Base-by-base conservation (phyloP, 2,797 vertebrate genomes). In the Pachyuromys duprasi region DNA sequence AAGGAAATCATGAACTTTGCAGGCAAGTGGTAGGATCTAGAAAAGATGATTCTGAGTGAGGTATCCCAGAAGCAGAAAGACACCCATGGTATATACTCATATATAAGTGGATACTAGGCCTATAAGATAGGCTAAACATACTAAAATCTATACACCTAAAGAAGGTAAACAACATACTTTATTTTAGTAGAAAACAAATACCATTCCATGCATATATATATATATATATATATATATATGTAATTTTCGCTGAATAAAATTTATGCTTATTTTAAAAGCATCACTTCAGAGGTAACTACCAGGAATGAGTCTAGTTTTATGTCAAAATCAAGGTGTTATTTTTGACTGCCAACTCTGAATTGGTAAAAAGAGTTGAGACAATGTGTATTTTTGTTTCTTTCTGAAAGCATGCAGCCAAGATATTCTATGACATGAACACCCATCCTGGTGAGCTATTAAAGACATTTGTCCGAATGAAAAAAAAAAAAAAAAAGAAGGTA, bases 221-320 rank as follows among this genome's bases (percentile, higher is more conserved):
- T 18, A 57, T 18, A 18, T 17, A 55, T 17, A 55, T 12, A 55
- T 13, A 55, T 13, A 55, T 13, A 55, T 13, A 55, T n/a, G n/a
- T n/a, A n/a, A n/a, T n/a, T n/a, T n/a, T n/a, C n/a, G n/a, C n/a
- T 57, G 11, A 93, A 63, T 92, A 9, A 39, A 94, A 93, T 72
- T 31, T 90, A 39, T 81, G 1, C 11, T 86, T 84, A 86, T 79
- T 94, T 74, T 1, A 22, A 74, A 92, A 82, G 22, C 5, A 88
- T 63, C 45, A 14, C 33, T 24, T 8, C 26, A 53, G 28, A 92
- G 9, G 8, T 65, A 5, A 45, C 5, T 33, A 20, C n/a, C 18
- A 22, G 9, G 20, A 82, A 0, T 33, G 33, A 72, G 9, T 67
- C 49, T 84, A n/a, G 3, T 95, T 93, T 90, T n/a, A 55, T 17